These are phyloP conservation scores for Polietes domitor DNA, from an alignment of 2,888 invertebrate genomes.

Conservation along the genomic window DNA sequence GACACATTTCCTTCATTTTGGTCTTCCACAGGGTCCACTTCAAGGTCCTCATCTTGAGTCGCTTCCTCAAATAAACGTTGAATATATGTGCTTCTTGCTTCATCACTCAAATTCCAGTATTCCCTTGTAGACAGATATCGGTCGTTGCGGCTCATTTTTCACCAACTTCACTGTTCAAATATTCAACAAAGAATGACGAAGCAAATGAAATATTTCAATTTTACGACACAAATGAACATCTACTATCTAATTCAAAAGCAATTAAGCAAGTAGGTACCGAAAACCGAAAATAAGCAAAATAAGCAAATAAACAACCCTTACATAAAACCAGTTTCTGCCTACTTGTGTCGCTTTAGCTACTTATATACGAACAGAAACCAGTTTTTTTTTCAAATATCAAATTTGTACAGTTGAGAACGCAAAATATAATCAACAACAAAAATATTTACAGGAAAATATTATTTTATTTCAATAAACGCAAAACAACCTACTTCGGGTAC, in stretches of 20 bases:
- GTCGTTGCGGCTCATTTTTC: constrained; percentile 55
- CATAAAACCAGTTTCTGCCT: constrained; percentile 60
- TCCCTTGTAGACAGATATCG: constrained; percentile 48
- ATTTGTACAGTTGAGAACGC: too few relatives aligned
- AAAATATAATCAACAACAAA: too few relatives aligned
- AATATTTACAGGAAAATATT: too few relatives aligned
- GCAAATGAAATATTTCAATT: constrained; percentile 30
- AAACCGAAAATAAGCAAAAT: too few relatives aligned
- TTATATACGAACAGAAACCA: too few relatives aligned
- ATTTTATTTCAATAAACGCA: too few relatives aligned
- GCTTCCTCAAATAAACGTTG: constrained; percentile 30
- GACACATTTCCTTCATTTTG: constrained; percentile 1
- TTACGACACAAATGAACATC: constrained; percentile 38
- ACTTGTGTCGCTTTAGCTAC: constrained; percentile 48
- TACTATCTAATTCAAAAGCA: constrained; percentile 49
- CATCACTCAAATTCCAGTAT: constrained; percentile 46
- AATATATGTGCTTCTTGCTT: constrained; percentile 41
- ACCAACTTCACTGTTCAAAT: constrained; percentile 56
- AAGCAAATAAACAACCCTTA: neutral
- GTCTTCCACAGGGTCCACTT: constrained; percentile 27
- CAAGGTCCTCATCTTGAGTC: constrained; percentile 37
- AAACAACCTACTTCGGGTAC: too few relatives aligned
- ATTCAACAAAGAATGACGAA: constrained; percentile 8
- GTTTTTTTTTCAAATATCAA: too few relatives aligned
- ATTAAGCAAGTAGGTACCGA: constrained; percentile 53